phyloP scores from a whole-genome alignment of 92 coral and sea anemone genomes.

The Porites cylindrica region DNA sequence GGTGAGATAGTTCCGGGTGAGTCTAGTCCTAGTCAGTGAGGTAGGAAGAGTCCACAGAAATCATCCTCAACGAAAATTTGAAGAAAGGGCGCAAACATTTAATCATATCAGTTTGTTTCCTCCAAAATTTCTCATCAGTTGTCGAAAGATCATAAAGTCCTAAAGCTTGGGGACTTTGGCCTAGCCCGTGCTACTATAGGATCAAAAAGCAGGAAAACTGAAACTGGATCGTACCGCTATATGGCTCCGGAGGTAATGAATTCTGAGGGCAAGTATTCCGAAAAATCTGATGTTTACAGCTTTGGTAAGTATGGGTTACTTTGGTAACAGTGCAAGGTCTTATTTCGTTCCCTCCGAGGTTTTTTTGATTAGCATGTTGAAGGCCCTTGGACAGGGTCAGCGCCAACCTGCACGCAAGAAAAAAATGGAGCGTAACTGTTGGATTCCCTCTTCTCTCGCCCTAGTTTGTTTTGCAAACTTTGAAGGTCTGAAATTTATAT shows the following conservation, averaged over 20 bases:
- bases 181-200: conserved; percentile 73
- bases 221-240: conserved; percentile 70
- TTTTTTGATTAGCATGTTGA: neutral
- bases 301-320: conserved; percentile 44
- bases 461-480: too few relatives aligned
- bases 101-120: too few relatives aligned
- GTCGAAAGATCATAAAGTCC: conserved; percentile 36
- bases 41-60: too few relatives aligned
- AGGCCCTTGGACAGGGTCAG: neutral
- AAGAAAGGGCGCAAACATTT: too few relatives aligned
- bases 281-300: conserved; percentile 72
- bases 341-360: neutral
- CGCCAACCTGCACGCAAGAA: too few relatives aligned
- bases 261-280: conserved; percentile 61
- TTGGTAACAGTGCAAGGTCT: neutral
- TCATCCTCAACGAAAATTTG: too few relatives aligned
- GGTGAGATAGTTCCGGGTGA: too few relatives aligned
- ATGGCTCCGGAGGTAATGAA: conserved; percentile 74
- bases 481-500: too few relatives aligned
- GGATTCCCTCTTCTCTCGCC: too few relatives aligned
- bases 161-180: conserved; percentile 76
- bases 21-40: too few relatives aligned
- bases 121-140: neutral
- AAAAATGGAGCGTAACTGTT: too few relatives aligned
- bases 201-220: conserved; percentile 59